Base-by-base conservation (phyloP, 1,140 invertebrate species). In the Metaphire vulgaris region DNA sequence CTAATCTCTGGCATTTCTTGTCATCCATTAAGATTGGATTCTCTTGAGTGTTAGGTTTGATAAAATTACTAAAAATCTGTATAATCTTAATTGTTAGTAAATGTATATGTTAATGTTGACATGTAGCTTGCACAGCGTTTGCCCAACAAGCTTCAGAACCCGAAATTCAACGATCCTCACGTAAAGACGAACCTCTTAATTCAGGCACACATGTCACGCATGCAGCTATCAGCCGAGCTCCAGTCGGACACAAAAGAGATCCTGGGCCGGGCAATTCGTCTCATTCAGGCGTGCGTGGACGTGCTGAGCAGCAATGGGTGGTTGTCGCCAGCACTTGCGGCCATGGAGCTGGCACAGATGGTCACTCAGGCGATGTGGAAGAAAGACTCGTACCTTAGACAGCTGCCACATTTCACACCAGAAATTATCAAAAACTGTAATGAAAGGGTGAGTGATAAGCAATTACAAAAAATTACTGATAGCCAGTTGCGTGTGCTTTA, bases 311-410 rank as follows among this genome's bases (percentile, higher is more conserved):
- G 94, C 28, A 98, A 98, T 82, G 97, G 97, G 33, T 99, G 97
- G 97, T 87, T 99, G 21, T 92, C 93, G 0, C 97, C 97, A 0
- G 98, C 97, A 12, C 92, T 99, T 30, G 95, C 97, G 69, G 96
- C 97, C 80, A 99, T 99, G 98, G 97, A 99, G 87, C 87, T 99
- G 76, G 96, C 97, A 0, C 97, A 99, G 86, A 99, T 99, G 97
- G 93, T 97, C 0, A 99, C 97, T 0, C 98, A 99, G 87, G 97
- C 96, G 1, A 98, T 99, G 96, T 99, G 97, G 96, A 94, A 92
- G 75, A 99, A 98, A 86, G 97, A 99, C 85, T 97, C 95, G 0
- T 97, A 98, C 83, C 88, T 99, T 68, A 95, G 97, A 82, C 98
- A 99, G 82, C 85, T 99, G 78, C 97, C 98, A 1, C 96, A 99